Evolutionary conservation across 2,888 invertebrate species (phyloP), one percentile per base, ranked within the genome.

Genomic region (Electrophaes corylata): DNA sequence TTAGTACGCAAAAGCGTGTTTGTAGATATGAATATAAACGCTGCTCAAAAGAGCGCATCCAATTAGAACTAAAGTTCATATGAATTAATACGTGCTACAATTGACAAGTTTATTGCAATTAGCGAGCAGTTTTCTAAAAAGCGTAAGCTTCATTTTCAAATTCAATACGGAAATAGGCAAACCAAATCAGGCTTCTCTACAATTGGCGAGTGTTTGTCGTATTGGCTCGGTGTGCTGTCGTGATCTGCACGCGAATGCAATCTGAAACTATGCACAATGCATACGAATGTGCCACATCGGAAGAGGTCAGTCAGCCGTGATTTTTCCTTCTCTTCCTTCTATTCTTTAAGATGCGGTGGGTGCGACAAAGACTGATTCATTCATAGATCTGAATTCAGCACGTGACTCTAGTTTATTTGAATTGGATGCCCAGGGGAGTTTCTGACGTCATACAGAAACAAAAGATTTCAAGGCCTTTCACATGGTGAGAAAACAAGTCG

Each of bases 181-280:
- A 83, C 75, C 83, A 82, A 84, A 84, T 81, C 79, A 77, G 73
- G 65, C 66, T 65, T 70, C 67, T 78, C 75, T 80, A 75, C 82
- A 86, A 86, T 85, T 80, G 83, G 74, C 70, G 73, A 76, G 76
- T 83, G 85, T 86, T 87, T 87, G 86, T 82, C 84, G 83, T 81
- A 80, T 83, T 79, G 80, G 76, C 76, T 74, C 71, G 65, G 75
- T 69, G 73, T 65, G 67, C 72, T 65, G 71, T 57, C 84, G 83
- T 83, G 84, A 79, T 79, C 79, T 72, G 86, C 78, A 83, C 76
- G 71, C 77, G 73, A 79, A 84, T 82, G 78, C 76, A 74, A 67
- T 71, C 69, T 67, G 67, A 68, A 67, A 43, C 60, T 67, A 79
- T 83, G 82, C 83, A 83, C 83, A 84, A 83, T 86, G 85, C 86